Base-by-base conservation (phyloP, 2,797 vertebrate genomes). In the Cryptoblepharus egeriae region DNA sequence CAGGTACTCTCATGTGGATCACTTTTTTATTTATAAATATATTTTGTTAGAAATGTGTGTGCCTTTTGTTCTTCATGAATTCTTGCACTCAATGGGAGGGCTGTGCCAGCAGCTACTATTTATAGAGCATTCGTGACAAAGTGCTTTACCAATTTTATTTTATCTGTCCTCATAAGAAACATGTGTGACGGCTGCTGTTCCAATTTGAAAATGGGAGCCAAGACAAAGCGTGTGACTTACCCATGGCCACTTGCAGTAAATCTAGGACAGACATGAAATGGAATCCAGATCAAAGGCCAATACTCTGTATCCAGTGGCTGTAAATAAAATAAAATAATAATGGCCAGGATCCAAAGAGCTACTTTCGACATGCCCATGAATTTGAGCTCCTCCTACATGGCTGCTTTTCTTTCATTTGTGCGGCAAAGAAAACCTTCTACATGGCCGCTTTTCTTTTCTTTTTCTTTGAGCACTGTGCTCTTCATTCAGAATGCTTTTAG, bases 11-110 rank as follows among this genome's bases (percentile, higher is more conserved):
- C 32, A 8, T 35, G 37, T 22, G 1, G 18, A 32, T 68, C 16
- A n/a, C 32, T 30, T 5, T 55, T 30, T 5, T 55, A 35, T 82
- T 75, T 68, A 75, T 75, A 83, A 82, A 84, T 60, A 26, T 15
- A 8, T 79, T 35, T 58, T 65, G 58, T 39, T 9, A 7, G 7
- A 60, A 79, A 12, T 11, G 35, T 30, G 32, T 26, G 32, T 77
- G 12, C 10, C 15, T 24, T 58, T 30, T 75, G 18, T 79, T 79
- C 39, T 9, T 74, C 9, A 16, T 45, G 7, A n/a, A 32, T 72
- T 3, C 16, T 68, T 61, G 4, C 28, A 30, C 8, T 58, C 32
- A 32, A 13, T 30, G 18, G 20, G 28, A 35, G 8, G 5, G 8
- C 37, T 16, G 55, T 39, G 22, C 35, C 8, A 22, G 15, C 4